Conservation (phyloP, 2,113 vertebrate species). For the Eurypyga helias region DNA sequence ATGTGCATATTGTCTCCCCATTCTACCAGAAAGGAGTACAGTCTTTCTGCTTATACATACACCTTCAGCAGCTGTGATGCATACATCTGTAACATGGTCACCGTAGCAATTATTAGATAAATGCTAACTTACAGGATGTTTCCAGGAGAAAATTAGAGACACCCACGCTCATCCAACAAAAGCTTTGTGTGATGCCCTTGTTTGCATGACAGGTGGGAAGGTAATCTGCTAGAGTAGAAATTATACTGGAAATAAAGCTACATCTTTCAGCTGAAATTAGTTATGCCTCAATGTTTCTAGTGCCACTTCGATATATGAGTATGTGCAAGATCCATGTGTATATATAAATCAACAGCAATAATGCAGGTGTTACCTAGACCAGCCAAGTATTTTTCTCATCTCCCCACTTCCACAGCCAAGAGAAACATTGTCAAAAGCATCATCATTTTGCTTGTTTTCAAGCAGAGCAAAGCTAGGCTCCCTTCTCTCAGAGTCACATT, state of each 20-base stretch:
- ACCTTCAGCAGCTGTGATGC: not conserved
- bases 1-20: fast-evolving
- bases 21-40: not conserved
- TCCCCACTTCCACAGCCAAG: not conserved
- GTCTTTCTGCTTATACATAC: not conserved
- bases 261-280: not conserved
- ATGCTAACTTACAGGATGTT: not conserved
- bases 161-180: not conserved
- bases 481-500: not conserved
- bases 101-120: not conserved
- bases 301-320: not conserved
- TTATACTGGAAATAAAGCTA: not conserved
- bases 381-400: not conserved
- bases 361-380: not conserved
- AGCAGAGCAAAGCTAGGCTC: not conserved
- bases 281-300: not conserved
- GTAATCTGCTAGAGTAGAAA: not conserved
- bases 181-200: not conserved
- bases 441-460: not conserved
- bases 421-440: conserved; percentile 2
- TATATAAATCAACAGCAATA: not conserved
- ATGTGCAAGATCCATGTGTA: not conserved
- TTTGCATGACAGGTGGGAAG: not conserved
- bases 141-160: not conserved
- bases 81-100: not conserved